phyloP scores from a whole-genome alignment of 2,113 vertebrate species.

The Morone chrysops region DNA sequence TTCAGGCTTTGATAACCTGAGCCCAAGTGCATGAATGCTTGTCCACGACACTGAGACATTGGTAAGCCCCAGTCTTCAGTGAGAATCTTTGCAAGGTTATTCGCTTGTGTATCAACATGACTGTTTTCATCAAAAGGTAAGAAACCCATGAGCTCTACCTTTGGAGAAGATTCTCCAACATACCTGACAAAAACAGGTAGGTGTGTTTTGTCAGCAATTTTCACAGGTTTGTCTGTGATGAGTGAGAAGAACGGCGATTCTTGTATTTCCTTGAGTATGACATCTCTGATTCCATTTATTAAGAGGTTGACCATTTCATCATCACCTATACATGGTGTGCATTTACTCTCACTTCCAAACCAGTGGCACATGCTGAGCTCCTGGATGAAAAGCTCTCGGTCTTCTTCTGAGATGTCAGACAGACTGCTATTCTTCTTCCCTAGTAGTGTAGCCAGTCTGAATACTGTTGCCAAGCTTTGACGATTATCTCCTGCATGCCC shows the following conservation, averaged over 20 bases:
- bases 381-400: slow-evolving; percentile 75
- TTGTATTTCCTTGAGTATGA: slow-evolving; percentile 90
- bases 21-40: slow-evolving; percentile 91
- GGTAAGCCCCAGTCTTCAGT: slow-evolving; percentile 95
- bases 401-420: slow-evolving; percentile 73
- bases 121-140: slow-evolving; percentile 86
- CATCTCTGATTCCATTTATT: slow-evolving; percentile 89
- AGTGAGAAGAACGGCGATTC: slow-evolving; percentile 95
- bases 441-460: slow-evolving; percentile 77
- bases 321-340: slow-evolving; percentile 52
- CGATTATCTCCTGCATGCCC: slow-evolving; percentile 77
- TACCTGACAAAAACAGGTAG: slow-evolving; percentile 92
- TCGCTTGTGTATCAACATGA: slow-evolving; percentile 86
- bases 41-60: slow-evolving; percentile 94
- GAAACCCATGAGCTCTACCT: slow-evolving; percentile 94
- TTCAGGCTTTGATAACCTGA: slow-evolving; percentile 91
- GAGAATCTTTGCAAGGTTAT: slow-evolving; percentile 87
- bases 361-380: slow-evolving; percentile 83
- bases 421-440: slow-evolving; percentile 76
- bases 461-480: slow-evolving; percentile 75
- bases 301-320: slow-evolving; percentile 89
- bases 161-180: slow-evolving; percentile 89
- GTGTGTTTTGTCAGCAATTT: slow-evolving; percentile 87
- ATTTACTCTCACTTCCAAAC: slow-evolving; percentile 65
- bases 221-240: slow-evolving; percentile 90